phyloP scores from a whole-genome alignment of 2,797 vertebrate genomes.

The Coreius guichenoti region DNA sequence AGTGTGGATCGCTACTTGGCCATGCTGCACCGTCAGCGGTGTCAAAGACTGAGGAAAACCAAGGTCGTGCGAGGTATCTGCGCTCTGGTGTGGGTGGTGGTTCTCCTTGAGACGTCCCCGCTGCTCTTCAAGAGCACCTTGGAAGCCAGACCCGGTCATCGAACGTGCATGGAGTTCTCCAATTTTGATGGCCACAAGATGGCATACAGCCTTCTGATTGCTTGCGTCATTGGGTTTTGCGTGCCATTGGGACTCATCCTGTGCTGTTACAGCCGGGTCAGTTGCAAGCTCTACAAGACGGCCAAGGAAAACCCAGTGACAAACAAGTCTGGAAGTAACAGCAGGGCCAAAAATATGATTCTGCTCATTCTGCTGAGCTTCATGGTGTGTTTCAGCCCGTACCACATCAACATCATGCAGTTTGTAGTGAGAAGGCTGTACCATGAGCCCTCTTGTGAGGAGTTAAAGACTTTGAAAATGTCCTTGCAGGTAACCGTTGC shows the following conservation, averaged over 20 bases:
- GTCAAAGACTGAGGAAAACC: conserved; percentile 69
- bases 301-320: conserved; percentile 77
- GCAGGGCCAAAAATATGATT: conserved; percentile 79
- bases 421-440: conserved; percentile 79
- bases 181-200: conserved; percentile 71
- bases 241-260: conserved; percentile 79
- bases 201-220: conserved; percentile 75
- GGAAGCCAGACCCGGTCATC: conserved; percentile 62
- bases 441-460: conserved; percentile 71
- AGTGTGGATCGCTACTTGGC: conserved; percentile 86
- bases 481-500: conserved; percentile 83
- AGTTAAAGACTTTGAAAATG: conserved; percentile 80
- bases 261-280: conserved; percentile 81
- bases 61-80: conserved; percentile 75
- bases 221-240: conserved; percentile 80
- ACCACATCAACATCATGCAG: conserved; percentile 84
- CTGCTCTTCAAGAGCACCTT: conserved; percentile 79
- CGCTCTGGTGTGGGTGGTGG: conserved; percentile 78
- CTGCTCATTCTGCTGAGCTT: conserved; percentile 80
- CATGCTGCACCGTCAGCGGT: conserved; percentile 79
- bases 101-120: conserved; percentile 75
- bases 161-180: conserved; percentile 86
- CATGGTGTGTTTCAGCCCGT: conserved; percentile 83
- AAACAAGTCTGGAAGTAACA: conserved; percentile 70
- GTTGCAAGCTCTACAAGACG: conserved; percentile 77